Evolutionary conservation across 2,888 invertebrate genomes (phyloP).

Genomic region (Euproctis similis): DNA sequence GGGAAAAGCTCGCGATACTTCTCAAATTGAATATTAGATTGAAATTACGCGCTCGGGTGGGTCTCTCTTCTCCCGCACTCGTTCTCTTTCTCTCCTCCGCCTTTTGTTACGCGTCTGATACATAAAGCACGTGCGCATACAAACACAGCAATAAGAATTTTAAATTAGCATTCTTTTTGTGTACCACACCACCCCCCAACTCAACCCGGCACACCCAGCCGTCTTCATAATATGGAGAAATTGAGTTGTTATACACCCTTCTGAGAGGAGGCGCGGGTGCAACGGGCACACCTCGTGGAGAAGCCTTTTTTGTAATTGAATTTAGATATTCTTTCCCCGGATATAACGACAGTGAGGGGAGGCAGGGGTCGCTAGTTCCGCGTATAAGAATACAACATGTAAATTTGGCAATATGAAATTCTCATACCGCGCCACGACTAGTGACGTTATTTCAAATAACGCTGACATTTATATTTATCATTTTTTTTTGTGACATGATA

Average conservation of each 20-base stretch:
- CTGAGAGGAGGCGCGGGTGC: slow-evolving; percentile 68
- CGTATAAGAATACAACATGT: slow-evolving; percentile 49
- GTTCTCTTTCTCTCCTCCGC: too few relatives aligned
- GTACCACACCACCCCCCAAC: slow-evolving; percentile 60
- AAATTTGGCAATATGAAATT: slow-evolving; percentile 61
- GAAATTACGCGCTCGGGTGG: slow-evolving; percentile 71
- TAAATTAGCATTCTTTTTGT: slow-evolving; percentile 76
- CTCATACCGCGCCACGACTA: slow-evolving; percentile 38
- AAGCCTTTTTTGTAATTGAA: slow-evolving; percentile 76
- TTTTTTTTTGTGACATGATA: slow-evolving; percentile 21
- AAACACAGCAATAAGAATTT: slow-evolving; percentile 72
- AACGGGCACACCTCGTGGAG: slow-evolving; percentile 61
- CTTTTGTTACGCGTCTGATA: slow-evolving; percentile 69
- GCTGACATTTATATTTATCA: slow-evolving; percentile 30
- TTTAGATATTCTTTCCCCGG: slow-evolving; percentile 70
- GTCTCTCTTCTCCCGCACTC: too few relatives aligned
- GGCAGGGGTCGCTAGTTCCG: slow-evolving; percentile 53
- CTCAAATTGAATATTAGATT: slow-evolving; percentile 74
- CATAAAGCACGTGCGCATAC: slow-evolving; percentile 73
- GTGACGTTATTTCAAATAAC: slow-evolving; percentile 44
- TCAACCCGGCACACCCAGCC: slow-evolving; percentile 52
- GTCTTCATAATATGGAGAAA: slow-evolving; percentile 74
- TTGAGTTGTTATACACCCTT: slow-evolving; percentile 75
- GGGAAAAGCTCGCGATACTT: slow-evolving; percentile 58
- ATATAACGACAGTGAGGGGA: slow-evolving; percentile 61